These are phyloP conservation scores for Neoniphon sammara DNA, from an alignment of 2,797 vertebrate genomes.

Conservation along the genomic window DNA sequence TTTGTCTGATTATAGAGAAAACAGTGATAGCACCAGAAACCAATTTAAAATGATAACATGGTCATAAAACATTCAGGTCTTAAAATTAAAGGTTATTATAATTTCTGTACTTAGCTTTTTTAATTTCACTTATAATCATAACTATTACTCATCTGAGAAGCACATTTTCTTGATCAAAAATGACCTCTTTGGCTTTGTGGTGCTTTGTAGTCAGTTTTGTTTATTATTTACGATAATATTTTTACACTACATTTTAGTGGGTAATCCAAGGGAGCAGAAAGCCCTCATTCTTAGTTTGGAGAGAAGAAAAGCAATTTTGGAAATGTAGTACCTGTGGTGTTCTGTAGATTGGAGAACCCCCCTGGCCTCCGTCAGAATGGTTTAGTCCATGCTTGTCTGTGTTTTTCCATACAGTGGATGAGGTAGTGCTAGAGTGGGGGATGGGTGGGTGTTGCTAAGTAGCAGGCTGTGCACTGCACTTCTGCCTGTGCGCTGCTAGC, in stretches of 20 bases:
- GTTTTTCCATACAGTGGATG: conserved; percentile 80
- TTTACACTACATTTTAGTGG: background rate
- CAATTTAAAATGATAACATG: conserved; percentile 4
- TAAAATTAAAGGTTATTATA: too few relatives aligned
- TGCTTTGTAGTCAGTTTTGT: too few relatives aligned
- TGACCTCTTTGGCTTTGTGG: too few relatives aligned
- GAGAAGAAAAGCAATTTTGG: background rate
- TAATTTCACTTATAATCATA: too few relatives aligned
- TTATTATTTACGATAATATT: too few relatives aligned
- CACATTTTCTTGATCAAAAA: too few relatives aligned
- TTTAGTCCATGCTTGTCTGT: conserved; percentile 75
- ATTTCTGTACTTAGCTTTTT: too few relatives aligned
- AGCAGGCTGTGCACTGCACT: conserved; percentile 69
- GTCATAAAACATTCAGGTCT: background rate
- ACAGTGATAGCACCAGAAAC: background rate
- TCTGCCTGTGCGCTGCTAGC: conserved; percentile 75
- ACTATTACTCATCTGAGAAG: too few relatives aligned
- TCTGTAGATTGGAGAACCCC: conserved; percentile 35
- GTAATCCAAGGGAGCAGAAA: background rate
- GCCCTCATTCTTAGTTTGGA: background rate
- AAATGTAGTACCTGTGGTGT: conserved; percentile 23
- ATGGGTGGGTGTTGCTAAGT: conserved; percentile 77
- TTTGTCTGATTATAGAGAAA: conserved; percentile 1
- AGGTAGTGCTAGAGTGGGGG: conserved; percentile 79
- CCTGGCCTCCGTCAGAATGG: conserved; percentile 71